These are phyloP conservation scores for Phenganax marumi DNA, from an alignment of 92 coral and sea anemone species.

Conservation along the genomic window DNA sequence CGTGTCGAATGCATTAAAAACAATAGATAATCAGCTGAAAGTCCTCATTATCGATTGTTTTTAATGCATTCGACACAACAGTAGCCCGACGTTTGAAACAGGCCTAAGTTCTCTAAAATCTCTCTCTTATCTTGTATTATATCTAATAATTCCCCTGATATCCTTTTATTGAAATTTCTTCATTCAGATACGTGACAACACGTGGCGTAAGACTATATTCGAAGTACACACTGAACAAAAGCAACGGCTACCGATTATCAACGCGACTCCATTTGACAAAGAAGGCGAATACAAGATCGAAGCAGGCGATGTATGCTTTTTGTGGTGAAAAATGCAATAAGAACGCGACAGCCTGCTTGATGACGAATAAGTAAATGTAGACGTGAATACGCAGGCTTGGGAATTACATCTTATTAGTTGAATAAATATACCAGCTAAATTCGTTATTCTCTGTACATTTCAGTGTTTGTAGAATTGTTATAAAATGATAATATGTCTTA, in stretches of 20 bases:
- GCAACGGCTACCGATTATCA: constrained; percentile 52
- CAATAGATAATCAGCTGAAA: too few species aligned
- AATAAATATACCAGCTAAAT: constrained; percentile 40
- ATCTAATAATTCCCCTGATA: neutral
- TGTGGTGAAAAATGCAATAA: constrained; percentile 33
- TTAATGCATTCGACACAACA: too few species aligned
- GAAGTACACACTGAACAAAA: constrained; percentile 51
- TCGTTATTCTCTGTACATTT: constrained; percentile 46
- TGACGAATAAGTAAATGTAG: constrained; percentile 38
- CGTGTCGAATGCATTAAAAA: too few species aligned
- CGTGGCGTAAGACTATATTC: constrained; percentile 52
- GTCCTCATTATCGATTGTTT: too few species aligned
- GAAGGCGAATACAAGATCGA: constrained; percentile 45
- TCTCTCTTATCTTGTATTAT: too few species aligned
- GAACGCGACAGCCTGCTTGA: neutral
- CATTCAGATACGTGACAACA: constrained; percentile 35
- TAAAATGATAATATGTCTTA: constrained; percentile 17
- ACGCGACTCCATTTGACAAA: constrained; percentile 52
- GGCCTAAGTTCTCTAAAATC: too few species aligned
- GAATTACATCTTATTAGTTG: constrained; percentile 42
- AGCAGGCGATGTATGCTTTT: constrained; percentile 56
- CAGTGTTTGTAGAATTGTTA: constrained; percentile 41
- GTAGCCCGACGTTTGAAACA: too few species aligned
- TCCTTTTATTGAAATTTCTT: neutral
- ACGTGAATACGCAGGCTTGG: constrained; percentile 29